Evolutionary conservation across 2,113 vertebrate species (phyloP).

Genomic region (Myotis yumanensis): DNA sequence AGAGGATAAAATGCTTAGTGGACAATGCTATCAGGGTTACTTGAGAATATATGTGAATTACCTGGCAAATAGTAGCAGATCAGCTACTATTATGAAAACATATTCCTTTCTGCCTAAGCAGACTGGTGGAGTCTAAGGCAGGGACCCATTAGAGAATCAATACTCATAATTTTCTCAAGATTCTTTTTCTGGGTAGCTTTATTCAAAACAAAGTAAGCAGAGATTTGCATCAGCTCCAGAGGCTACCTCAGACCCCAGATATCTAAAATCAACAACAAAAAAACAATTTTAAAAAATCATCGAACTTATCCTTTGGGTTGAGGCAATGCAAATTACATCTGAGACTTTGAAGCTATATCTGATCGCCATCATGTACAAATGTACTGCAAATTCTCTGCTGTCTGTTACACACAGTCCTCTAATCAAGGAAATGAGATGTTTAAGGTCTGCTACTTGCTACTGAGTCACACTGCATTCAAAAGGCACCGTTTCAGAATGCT

Average conservation of each 20-base stretch:
- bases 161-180: neutral
- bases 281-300: neutral
- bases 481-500: neutral
- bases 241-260: neutral
- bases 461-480: neutral
- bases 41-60: neutral
- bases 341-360: neutral
- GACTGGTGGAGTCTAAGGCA: neutral
- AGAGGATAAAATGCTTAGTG: neutral
- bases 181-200: neutral
- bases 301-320: neutral
- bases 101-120: neutral
- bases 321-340: neutral
- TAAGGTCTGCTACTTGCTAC: neutral
- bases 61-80: neutral
- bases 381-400: neutral
- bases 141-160: neutral
- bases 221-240: neutral
- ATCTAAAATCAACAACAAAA: neutral
- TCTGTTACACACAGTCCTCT: neutral
- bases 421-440: neutral
- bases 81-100: neutral
- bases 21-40: neutral
- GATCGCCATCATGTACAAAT: neutral
- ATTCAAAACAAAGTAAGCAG: neutral